phyloP scores from a whole-genome alignment of 2,888 invertebrate genomes.

The Idaea aversata region DNA sequence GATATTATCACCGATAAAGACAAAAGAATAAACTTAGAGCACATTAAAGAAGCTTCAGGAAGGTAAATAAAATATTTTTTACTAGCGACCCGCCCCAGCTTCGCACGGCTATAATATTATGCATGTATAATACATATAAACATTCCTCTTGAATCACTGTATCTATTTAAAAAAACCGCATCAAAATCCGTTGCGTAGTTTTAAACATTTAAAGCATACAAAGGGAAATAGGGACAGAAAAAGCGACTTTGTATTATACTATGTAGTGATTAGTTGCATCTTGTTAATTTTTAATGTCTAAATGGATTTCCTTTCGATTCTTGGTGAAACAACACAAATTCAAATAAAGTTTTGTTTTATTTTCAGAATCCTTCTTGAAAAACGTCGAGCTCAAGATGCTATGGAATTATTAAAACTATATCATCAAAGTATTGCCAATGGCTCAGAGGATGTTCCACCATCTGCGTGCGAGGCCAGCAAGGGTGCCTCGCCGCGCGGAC shows the following conservation, averaged over 20 bases:
- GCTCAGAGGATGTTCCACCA: slow-evolving; percentile 72
- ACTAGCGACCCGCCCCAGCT: too few relatives aligned
- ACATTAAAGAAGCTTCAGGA: slow-evolving; percentile 91
- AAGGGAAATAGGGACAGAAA: too few relatives aligned
- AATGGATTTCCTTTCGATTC: slow-evolving; percentile 9
- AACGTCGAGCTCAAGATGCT: slow-evolving; percentile 92
- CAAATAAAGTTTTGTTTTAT: slow-evolving; percentile 12
- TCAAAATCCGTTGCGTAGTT: too few relatives aligned
- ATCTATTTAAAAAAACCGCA: too few relatives aligned
- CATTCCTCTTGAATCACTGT: too few relatives aligned
- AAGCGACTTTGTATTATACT: too few relatives aligned
- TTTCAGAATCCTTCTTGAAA: slow-evolving; percentile 86
- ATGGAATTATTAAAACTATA: slow-evolving; percentile 91
- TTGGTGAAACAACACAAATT: slow-evolving; percentile 10
- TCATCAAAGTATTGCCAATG: slow-evolving; percentile 78
- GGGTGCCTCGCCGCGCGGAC: too few relatives aligned
- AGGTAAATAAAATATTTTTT: slow-evolving; percentile 63
- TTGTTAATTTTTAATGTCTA: neutral
- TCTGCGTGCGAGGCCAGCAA: too few relatives aligned
- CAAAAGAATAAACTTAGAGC: slow-evolving; percentile 87
- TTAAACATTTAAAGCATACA: too few relatives aligned
- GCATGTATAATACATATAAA: too few relatives aligned
- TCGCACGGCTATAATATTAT: too few relatives aligned
- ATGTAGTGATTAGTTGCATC: slow-evolving; percentile 3
- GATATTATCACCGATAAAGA: slow-evolving; percentile 88